A percentile compares a stretch with the other conserved stretches of the same genome.
phyloP scores from a whole-genome alignment of 2,113 vertebrate species.

The Natator depressus region DNA sequence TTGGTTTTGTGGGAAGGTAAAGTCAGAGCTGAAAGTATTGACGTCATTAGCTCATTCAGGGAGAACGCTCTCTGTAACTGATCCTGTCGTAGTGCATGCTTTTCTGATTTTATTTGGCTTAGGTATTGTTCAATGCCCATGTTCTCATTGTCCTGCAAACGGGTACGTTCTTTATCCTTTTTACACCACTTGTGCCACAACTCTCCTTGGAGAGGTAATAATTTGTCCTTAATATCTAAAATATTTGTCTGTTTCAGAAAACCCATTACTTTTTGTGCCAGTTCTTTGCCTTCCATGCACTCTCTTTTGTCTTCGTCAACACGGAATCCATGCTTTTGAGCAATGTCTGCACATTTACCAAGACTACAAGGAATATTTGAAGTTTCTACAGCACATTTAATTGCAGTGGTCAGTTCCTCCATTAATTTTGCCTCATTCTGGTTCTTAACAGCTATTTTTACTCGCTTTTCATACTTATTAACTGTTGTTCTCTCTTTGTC shows the following conservation, averaged over 20 bases:
- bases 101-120: constrained; percentile 62
- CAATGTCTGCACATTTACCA: constrained; percentile 15
- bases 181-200: constrained; percentile 73
- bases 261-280: constrained; percentile 8
- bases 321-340: constrained; percentile 33
- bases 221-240: constrained; percentile 66
- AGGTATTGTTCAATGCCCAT: constrained; percentile 65
- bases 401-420: constrained; percentile 54
- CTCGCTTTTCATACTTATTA: not conserved
- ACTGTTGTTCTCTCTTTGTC: not conserved
- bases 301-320: constrained; percentile 63
- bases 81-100: constrained; percentile 39
- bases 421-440: constrained; percentile 74
- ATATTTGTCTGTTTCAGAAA: constrained; percentile 57
- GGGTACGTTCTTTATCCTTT: constrained; percentile 73
- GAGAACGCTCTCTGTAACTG: constrained; percentile 38
- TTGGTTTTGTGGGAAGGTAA: constrained; percentile 46
- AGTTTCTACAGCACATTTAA: constrained; percentile 2
- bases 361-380: constrained; percentile 46
- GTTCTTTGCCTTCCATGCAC: constrained; percentile 56
- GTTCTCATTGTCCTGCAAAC: constrained; percentile 69
- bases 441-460: constrained; percentile 68
- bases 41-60: constrained; percentile 42
- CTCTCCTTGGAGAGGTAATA: constrained; percentile 72
- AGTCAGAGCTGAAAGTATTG: constrained; percentile 29